Percentiles rank a stretch among this genome's conserved stretches.
Conservation (phyloP, 2,113 vertebrate species). For the Cyanoramphus novaezelandiae region DNA sequence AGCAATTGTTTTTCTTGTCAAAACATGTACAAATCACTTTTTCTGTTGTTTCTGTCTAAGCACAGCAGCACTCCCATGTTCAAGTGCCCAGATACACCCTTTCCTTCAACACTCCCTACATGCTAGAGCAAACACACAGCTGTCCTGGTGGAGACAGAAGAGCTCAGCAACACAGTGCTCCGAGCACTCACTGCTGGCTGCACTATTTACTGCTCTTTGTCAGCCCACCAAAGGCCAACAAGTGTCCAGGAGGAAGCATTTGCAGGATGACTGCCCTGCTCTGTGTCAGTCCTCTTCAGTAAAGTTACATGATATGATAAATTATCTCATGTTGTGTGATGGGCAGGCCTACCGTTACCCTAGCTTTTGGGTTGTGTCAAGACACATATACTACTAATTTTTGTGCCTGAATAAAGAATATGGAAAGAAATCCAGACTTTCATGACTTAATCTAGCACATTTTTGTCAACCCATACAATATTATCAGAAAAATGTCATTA, state of each 20-base stretch:
- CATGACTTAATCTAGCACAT: not conserved
- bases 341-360: not conserved
- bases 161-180: fast-evolving
- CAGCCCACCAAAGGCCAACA: not conserved
- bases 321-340: not conserved
- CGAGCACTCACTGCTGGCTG: not conserved
- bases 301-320: not conserved
- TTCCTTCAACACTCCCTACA: not conserved
- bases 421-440: not conserved
- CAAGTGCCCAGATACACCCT: not conserved
- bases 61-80: not conserved
- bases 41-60: not conserved
- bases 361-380: not conserved
- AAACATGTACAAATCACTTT: not conserved
- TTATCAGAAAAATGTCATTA: not conserved
- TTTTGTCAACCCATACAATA: not conserved
- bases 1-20: not conserved
- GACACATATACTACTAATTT: not conserved
- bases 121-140: not conserved
- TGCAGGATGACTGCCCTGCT: not conserved
- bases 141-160: not conserved
- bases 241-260: not conserved
- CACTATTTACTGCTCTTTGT: not conserved
- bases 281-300: not conserved
- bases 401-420: not conserved